Base-by-base conservation (phyloP, 2,797 vertebrate genomes). In the Etheostoma perlongum region DNA sequence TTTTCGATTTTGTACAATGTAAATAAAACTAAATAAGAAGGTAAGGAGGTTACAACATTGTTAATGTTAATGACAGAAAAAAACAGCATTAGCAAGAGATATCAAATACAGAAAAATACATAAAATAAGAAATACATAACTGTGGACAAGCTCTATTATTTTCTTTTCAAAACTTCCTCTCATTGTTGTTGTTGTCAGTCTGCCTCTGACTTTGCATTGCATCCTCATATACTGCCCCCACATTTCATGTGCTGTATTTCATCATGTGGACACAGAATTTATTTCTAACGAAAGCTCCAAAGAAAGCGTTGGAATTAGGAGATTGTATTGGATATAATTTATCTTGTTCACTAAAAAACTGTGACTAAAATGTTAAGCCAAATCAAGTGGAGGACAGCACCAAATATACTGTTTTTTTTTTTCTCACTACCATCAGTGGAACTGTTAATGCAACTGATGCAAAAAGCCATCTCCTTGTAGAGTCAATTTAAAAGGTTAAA, bases 401-500 rank as follows among this genome's bases (percentile, higher is more conserved):
- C 30, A 69, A 74, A 76, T 65, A 89, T 71, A 75, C 59, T 82
- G 72, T 79, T 87, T 82, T 87, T 85, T 52, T 70, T 70, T 78
- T 83, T 86, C 85, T 85, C 51, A 77, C 70, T 25, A 47, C 74
- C 67, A 66, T 81, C 74, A 90, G 65, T 67, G 64, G 46, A 86
- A 81, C 65, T 72, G 67, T 79, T 81, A 83, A 78, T 82, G 76
- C 85, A 84, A 78, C 80, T 77, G 71, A 69, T 75, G 67, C 82
- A 85, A 67, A 83, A 59, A 54, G 4, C 33, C 59, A 66, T 87
- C 86, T 86, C 86, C 83, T 74, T 77, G 74, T 83, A 76, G 79
- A 85, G 88, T 82, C 47, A 59, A 85, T 76, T 82, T 80, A 82
- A 89, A 91, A 90, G 91, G 90, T 89, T 92, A 84, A 89, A 84